These are phyloP conservation scores for Xylota segnis DNA, from an alignment of 2,888 invertebrate species.

Conservation along the genomic window DNA sequence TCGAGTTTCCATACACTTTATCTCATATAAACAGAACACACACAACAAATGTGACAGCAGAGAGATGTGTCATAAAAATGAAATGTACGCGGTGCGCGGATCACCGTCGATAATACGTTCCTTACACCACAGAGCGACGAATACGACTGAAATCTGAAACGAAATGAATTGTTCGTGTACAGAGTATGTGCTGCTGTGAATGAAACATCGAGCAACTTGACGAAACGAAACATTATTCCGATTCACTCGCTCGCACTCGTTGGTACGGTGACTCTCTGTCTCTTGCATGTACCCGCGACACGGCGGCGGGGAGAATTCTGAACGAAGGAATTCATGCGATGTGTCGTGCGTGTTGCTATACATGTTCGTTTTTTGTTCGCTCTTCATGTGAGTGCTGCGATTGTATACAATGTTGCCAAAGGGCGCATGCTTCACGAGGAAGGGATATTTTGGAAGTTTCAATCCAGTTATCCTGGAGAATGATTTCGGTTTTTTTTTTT, in stretches of 20 bases:
- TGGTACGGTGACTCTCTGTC: background rate
- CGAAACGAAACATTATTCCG: slow-evolving; percentile 54
- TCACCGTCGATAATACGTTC: slow-evolving; percentile 49
- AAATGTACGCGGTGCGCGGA: slow-evolving; percentile 60
- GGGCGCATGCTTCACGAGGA: slow-evolving; percentile 74
- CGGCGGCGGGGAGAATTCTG: slow-evolving; percentile 48
- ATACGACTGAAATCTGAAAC: slow-evolving; percentile 62
- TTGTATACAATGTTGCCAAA: slow-evolving; percentile 65
- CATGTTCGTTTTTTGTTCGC: slow-evolving; percentile 17
- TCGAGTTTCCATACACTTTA: slow-evolving; percentile 36
- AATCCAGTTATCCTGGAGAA: slow-evolving; percentile 65
- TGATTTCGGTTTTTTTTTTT: slow-evolving; percentile 2
- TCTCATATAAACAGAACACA: slow-evolving; percentile 29
- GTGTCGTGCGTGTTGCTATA: slow-evolving; percentile 40
- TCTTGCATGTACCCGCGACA: background rate
- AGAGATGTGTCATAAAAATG: slow-evolving; percentile 43
- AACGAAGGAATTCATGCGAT: slow-evolving; percentile 52
- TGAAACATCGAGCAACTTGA: slow-evolving; percentile 30
- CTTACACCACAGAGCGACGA: slow-evolving; percentile 64
- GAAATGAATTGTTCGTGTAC: slow-evolving; percentile 60
- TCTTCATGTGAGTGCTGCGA: background rate
- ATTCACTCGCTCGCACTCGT: slow-evolving; percentile 26
- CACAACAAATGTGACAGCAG: slow-evolving; percentile 41
- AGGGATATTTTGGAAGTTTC: slow-evolving; percentile 43
- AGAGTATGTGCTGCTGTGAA: slow-evolving; percentile 8